Evolutionary conservation across 2,797 vertebrate species (phyloP).

Genomic region (Hippocampus kuda): DNA sequence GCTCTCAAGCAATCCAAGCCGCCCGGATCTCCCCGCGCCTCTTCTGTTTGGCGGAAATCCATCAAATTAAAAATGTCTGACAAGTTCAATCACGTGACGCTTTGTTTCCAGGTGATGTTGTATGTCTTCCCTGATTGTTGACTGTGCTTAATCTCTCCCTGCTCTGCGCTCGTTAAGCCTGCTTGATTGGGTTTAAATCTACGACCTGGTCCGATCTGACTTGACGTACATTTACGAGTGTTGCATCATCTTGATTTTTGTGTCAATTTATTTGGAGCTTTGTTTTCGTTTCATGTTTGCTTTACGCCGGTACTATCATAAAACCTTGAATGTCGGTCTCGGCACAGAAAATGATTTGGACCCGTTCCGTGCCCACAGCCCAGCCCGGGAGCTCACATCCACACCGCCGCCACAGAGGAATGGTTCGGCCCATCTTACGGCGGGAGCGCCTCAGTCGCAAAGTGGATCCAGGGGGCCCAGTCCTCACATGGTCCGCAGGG

Average conservation of each 20-base stretch:
- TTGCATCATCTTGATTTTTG: background rate
- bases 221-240: background rate
- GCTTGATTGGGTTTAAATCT: background rate
- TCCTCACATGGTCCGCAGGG: conserved; percentile 81
- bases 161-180: background rate
- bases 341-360: background rate
- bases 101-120: conserved; percentile 4
- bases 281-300: background rate
- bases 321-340: conserved; percentile 1
- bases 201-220: background rate
- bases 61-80: background rate
- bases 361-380: conserved; percentile 46
- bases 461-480: conserved; percentile 73
- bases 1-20: conserved; percentile 51
- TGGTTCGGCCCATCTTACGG: conserved; percentile 62
- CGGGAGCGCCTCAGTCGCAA: conserved; percentile 55
- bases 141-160: background rate
- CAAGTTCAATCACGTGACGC: background rate
- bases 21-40: background rate
- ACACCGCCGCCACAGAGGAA: conserved; percentile 74
- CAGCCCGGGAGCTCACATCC: conserved; percentile 62
- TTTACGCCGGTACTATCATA: too few relatives aligned
- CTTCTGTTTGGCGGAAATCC: conserved; percentile 9
- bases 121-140: background rate
- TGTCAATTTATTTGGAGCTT: background rate